Base-by-base conservation (phyloP, 2,888 invertebrate species). In the Dolichomitus sp. region DNA sequence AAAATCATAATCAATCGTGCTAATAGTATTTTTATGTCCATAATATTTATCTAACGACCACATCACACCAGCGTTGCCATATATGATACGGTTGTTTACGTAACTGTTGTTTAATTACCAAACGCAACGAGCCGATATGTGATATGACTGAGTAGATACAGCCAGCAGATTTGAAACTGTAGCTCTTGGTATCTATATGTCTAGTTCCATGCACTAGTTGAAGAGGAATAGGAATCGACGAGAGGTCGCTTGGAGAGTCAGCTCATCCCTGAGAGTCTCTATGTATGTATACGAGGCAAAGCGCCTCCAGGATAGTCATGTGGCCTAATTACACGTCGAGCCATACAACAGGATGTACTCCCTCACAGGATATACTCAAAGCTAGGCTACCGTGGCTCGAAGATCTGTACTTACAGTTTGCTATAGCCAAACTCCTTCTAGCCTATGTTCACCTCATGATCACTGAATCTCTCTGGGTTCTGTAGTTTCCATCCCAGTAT, bases 251-350 rank as follows among this genome's bases (percentile, higher is more conserved):
- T 23, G 54, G 69, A 23, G 70, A 70, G 57, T 19, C 23, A 65
- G 45, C 63, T 78, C 78, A 78, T 65, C 37, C 50, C 42, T 23
- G 42, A 19, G 45, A 33, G 27, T 12, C 48, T 48, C 33, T 59
- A 33, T 54, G 54, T 45, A 30, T 72, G n/a, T 37, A 33, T 61
- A 61, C 61, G 37, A 61, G 19, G 72, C 30, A 30, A 59, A 72
- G 45, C 72, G 61, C 30, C 59, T 42, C 42, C 68, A 42, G 65
- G 70, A 76, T 63, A 78, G 57, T 65, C 75, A 80, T 45, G 50
- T 68, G 75, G 69, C 66, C 70, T 75, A 83, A 83, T 83, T 83
- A 80, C 83, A 74, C 54, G 59, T 61, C 33, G 61, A 33, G 17
- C 72, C 52, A 45, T 66, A 61, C 59, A 63, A 45, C 17, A 69